Evolutionary conservation across 2,797 vertebrate genomes (phyloP).

Genomic region (Chrysocyon brachyurus): DNA sequence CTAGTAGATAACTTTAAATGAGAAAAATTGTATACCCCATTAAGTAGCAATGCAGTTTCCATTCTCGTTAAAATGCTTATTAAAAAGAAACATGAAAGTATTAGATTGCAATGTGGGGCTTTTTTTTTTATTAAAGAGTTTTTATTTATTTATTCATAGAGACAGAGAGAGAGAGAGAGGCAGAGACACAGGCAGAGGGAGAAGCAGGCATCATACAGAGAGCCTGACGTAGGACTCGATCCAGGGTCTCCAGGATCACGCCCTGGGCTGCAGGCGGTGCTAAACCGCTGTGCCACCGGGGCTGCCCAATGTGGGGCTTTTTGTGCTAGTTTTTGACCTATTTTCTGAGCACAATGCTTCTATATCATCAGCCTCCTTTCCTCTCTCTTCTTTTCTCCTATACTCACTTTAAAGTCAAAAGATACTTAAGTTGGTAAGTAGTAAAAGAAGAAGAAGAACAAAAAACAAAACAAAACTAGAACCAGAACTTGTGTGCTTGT

Average conservation of each 20-base stretch:
- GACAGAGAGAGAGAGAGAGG: no score
- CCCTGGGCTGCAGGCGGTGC: no score
- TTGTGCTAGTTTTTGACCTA: background rate
- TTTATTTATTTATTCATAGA: no score
- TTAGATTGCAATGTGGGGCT: background rate
- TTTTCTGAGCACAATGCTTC: background rate
- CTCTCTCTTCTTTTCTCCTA: background rate
- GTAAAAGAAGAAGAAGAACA: background rate
- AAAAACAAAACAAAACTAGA: background rate
- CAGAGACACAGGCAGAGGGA: no score
- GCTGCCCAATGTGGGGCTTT: background rate
- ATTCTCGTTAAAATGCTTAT: constrained; percentile 73
- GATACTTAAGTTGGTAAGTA: background rate
- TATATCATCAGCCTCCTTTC: background rate
- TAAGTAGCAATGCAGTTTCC: constrained; percentile 70
- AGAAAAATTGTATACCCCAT: constrained; percentile 67
- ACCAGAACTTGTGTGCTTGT: background rate
- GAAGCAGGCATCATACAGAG: no score
- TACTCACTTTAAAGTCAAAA: background rate
- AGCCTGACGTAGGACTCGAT: no score
- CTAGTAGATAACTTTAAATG: constrained; percentile 49
- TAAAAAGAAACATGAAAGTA: constrained; percentile 59
- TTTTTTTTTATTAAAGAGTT: no score
- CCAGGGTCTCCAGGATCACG: no score
- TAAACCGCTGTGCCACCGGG: no score